phyloP scores from a whole-genome alignment of 2,888 invertebrate genomes.

The Thecophora atra region DNA sequence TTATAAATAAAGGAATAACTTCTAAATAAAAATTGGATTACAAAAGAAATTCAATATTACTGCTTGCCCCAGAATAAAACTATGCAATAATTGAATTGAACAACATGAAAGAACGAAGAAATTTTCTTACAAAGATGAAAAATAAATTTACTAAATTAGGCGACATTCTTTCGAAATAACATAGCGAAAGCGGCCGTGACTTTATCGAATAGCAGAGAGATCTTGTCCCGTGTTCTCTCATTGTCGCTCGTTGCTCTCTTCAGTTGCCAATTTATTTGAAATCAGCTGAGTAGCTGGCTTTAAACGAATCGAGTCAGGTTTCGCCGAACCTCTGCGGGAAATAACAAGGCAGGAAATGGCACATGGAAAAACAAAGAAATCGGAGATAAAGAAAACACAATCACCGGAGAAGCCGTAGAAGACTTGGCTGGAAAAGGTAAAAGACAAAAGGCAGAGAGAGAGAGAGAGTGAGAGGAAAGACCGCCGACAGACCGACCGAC shows the following conservation, averaged over 20 bases:
- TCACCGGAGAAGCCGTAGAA: neutral
- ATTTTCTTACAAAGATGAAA: no score
- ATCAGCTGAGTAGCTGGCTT: no score
- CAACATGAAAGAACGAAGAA: no score
- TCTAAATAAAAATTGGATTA: no score
- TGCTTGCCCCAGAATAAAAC: no score
- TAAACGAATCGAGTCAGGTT: no score
- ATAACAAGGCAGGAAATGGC: no score
- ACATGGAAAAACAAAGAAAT: neutral
- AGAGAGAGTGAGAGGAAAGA: neutral
- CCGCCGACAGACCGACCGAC: neutral
- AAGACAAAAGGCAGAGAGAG: constrained; percentile 42
- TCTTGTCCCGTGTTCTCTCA: neutral
- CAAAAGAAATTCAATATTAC: no score
- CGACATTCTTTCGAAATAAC: neutral
- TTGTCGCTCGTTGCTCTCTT: no score
- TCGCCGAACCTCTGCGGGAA: no score
- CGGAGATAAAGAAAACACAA: neutral
- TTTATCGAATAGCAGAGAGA: neutral
- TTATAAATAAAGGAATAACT: neutral
- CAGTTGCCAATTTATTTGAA: no score
- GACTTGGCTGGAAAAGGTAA: constrained; percentile 24
- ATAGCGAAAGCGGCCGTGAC: neutral
- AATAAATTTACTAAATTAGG: constrained; percentile 16
- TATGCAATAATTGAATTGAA: no score